Conservation (phyloP, 2,797 vertebrate species). For the Bradypodion pumilum region DNA sequence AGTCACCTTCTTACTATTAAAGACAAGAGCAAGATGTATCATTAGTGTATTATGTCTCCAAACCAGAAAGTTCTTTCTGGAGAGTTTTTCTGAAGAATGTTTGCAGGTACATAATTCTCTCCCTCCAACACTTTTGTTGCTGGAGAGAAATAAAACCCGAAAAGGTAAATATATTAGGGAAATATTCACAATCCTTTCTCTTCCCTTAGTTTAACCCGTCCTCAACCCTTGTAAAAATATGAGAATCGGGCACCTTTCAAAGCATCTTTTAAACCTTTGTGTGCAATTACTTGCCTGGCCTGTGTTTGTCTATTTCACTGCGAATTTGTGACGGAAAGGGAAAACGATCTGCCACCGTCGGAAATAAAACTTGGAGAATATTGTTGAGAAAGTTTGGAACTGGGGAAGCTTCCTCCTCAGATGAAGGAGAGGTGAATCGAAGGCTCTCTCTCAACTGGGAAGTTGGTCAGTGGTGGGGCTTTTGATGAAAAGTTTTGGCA, state of each 20-base stretch:
- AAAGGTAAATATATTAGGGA: neutral
- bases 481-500: constrained; percentile 47
- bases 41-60: neutral
- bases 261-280: constrained; percentile 24
- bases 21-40: neutral
- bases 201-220: neutral
- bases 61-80: constrained; percentile 8
- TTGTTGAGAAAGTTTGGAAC: neutral
- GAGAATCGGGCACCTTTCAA: constrained; percentile 15
- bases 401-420: constrained; percentile 31
- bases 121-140: too few relatives aligned
- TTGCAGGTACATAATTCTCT: too few relatives aligned
- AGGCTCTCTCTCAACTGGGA: constrained; percentile 70
- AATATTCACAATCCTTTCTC: neutral
- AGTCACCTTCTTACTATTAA: too few relatives aligned
- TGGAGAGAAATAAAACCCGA: neutral
- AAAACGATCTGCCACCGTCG: constrained; percentile 54
- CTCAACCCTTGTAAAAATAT: constrained; percentile 16
- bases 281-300: neutral
- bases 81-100: constrained; percentile 5
- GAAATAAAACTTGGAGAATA: constrained; percentile 10
- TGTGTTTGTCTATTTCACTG: neutral
- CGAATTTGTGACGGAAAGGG: constrained; percentile 45
- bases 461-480: constrained; percentile 67
- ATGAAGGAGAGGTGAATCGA: constrained; percentile 26